phyloP scores from a whole-genome alignment of 2,113 vertebrate genomes.

The Corynorhinus townsendii region DNA sequence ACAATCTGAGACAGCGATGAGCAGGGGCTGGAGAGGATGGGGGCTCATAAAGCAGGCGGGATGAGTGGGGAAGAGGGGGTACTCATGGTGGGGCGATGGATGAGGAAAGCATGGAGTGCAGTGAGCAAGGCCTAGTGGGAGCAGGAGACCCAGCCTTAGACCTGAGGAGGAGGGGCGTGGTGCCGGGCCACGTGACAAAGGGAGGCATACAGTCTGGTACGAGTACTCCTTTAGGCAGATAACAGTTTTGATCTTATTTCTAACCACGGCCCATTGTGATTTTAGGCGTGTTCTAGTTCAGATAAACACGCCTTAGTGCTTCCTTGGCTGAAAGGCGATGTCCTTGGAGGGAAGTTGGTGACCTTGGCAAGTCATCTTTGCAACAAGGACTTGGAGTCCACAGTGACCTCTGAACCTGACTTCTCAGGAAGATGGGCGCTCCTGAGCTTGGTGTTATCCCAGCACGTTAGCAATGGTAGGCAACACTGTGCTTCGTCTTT shows the following conservation, averaged over 20 bases:
- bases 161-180: background rate
- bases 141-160: background rate
- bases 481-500: background rate
- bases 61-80: background rate
- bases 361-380: slow-evolving; percentile 88
- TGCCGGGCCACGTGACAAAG: background rate
- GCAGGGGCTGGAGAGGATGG: background rate
- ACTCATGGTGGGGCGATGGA: background rate
- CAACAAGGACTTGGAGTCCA: slow-evolving; percentile 74
- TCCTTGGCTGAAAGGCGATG: slow-evolving; percentile 91
- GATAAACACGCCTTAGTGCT: slow-evolving; percentile 81
- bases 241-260: background rate
- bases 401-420: slow-evolving; percentile 61
- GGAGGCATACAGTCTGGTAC: background rate
- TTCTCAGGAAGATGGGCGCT: slow-evolving; percentile 89
- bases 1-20: slow-evolving; percentile 30
- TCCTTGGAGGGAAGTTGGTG: slow-evolving; percentile 89
- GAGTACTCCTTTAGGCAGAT: background rate
- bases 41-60: background rate
- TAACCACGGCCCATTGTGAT: slow-evolving; percentile 53
- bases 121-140: background rate
- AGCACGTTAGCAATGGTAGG: slow-evolving; percentile 88
- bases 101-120: background rate
- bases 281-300: slow-evolving; percentile 88
- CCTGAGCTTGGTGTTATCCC: slow-evolving; percentile 91